These are phyloP conservation scores for Drosophila meridiana DNA, from an alignment of 2,888 invertebrate species.

Conservation along the genomic window DNA sequence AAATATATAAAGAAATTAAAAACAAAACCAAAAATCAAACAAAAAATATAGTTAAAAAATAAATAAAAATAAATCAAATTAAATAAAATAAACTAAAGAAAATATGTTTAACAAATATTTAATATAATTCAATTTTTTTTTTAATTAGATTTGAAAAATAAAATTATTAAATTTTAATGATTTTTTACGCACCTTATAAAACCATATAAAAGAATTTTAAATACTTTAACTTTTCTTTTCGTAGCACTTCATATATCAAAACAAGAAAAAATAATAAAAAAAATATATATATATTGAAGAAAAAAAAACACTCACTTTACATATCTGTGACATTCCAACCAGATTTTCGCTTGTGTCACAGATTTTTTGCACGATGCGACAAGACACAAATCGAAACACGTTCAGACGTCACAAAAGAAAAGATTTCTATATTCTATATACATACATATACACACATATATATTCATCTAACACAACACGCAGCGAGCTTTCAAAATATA, in stretches of 20 bases:
- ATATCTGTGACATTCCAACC: not conserved
- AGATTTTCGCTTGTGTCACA: constrained; percentile 11
- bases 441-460: no score
- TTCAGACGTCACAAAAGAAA: not conserved
- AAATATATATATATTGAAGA: not conserved
- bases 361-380: not conserved
- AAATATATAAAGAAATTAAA: no score
- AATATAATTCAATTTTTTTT: no score
- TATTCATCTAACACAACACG: not conserved
- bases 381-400: constrained; percentile 9
- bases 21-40: no score
- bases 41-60: no score
- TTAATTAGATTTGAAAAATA: no score
- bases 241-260: not conserved
- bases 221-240: not conserved
- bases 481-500: not conserved
- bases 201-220: not conserved
- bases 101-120: no score
- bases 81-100: no score
- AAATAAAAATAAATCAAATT: no score
- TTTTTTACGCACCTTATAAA: not conserved
- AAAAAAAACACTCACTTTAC: not conserved
- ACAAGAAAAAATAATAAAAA: not conserved
- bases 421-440: not conserved
- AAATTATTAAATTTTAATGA: not conserved